Percentiles rank a stretch among this genome's conserved stretches.
Evolutionary conservation across 2,888 invertebrate species (phyloP).

Genomic region (Pristionchus japonicus): DNA sequence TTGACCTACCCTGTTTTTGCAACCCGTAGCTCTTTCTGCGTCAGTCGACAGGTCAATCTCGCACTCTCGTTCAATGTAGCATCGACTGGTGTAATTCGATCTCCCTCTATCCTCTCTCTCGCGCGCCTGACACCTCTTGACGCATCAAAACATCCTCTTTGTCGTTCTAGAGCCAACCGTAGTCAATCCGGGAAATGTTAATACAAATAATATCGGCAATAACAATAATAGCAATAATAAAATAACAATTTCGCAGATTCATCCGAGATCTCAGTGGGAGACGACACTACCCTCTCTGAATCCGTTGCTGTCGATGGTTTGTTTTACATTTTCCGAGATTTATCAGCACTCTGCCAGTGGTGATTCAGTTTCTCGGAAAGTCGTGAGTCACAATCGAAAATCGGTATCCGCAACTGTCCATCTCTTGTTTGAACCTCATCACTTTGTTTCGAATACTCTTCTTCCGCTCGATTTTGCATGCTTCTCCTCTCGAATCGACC

Average conservation of each 20-base stretch:
- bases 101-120: neutral
- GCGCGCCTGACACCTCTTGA: neutral
- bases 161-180: neutral
- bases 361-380: slow-evolving; percentile 18
- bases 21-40: neutral
- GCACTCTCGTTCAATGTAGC: slow-evolving; percentile 11
- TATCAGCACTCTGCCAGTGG: slow-evolving; percentile 29
- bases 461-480: slow-evolving; percentile 44
- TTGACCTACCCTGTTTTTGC: neutral
- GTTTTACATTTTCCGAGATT: slow-evolving; percentile 35
- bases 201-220: too few relatives aligned
- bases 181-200: too few relatives aligned
- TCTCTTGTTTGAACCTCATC: neutral
- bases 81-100: slow-evolving; percentile 14
- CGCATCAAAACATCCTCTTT: slow-evolving; percentile 18
- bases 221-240: too few relatives aligned
- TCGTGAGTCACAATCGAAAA: slow-evolving; percentile 9
- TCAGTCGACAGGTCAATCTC: slow-evolving; percentile 16
- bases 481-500: slow-evolving; percentile 31
- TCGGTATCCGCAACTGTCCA: neutral
- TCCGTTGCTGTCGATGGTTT: slow-evolving; percentile 24
- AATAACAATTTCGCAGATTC: slow-evolving; percentile 1
- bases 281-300: slow-evolving; percentile 36
- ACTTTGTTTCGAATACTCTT: neutral
- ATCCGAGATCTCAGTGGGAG: slow-evolving; percentile 37